phyloP scores from a whole-genome alignment of 2,888 invertebrate species.

The Cheilosia scutellata region DNA sequence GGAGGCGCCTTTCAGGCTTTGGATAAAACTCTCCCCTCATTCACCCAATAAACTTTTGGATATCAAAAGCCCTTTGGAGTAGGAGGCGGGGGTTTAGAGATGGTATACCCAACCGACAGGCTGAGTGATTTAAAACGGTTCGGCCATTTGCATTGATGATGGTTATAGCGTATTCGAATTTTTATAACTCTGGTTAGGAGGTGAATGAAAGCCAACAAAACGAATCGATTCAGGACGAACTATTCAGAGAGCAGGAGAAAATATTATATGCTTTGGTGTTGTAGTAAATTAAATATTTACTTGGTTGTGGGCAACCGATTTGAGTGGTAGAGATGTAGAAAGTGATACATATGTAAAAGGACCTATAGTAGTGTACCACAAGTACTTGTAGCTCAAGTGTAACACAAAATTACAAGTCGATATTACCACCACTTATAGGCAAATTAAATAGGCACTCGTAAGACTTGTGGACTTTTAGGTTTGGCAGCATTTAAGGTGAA shows the following conservation, averaged over 20 bases:
- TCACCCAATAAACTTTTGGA: conserved; percentile 25
- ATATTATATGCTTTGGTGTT: neutral
- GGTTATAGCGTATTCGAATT: conserved; percentile 18
- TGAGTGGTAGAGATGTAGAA: too few species aligned
- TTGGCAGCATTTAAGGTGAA: too few species aligned
- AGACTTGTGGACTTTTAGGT: too few species aligned
- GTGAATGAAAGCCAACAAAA: conserved; percentile 17
- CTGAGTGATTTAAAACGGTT: conserved; percentile 35
- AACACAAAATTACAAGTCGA: too few species aligned
- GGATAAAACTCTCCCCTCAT: neutral
- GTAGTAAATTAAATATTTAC: neutral
- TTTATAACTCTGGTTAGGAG: conserved; percentile 18
- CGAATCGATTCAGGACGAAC: neutral
- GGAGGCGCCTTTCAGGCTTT: conserved; percentile 2
- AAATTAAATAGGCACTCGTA: too few species aligned
- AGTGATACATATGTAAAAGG: too few species aligned
- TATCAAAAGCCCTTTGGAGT: conserved; percentile 3
- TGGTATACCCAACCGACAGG: conserved; percentile 7
- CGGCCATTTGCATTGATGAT: neutral
- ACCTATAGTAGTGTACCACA: too few species aligned
- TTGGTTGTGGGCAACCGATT: too few species aligned
- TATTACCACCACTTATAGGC: too few species aligned
- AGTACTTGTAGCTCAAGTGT: too few species aligned
- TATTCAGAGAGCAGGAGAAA: neutral
- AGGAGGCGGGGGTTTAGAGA: neutral